Percentiles rank a stretch among this genome's conserved stretches.
phyloP scores from a whole-genome alignment of 1,140 invertebrate species.

The Campodea augens region DNA sequence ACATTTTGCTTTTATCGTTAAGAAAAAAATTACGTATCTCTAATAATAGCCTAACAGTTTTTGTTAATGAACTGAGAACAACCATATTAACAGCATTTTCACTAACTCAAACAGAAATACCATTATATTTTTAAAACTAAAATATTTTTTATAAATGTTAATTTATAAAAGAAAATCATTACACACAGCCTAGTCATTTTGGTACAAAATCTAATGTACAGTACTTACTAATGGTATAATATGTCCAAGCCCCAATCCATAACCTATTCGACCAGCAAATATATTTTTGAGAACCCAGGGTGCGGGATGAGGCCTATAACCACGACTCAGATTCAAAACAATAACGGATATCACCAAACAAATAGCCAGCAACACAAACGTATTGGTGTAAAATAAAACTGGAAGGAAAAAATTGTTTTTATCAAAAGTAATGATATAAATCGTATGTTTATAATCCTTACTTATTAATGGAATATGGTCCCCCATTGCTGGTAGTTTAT shows the following conservation, averaged over 20 bases:
- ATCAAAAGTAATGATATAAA: conserved; percentile 1
- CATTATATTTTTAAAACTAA: too few relatives aligned
- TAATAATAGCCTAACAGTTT: too few relatives aligned
- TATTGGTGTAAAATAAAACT: conserved; percentile 35
- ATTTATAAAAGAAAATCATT: too few relatives aligned
- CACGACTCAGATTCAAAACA: conserved; percentile 34
- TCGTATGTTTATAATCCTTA: conserved; percentile 18
- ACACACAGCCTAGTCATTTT: too few relatives aligned
- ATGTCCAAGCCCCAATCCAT: conserved; percentile 22
- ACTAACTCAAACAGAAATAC: too few relatives aligned
- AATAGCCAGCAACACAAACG: conserved; percentile 34
- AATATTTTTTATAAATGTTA: too few relatives aligned
- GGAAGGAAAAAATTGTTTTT: conserved; percentile 21
- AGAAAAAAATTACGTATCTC: too few relatives aligned
- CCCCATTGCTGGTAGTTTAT: conserved; percentile 36
- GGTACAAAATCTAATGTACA: too few relatives aligned
- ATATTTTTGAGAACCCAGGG: conserved; percentile 33
- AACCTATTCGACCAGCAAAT: conserved; percentile 30
- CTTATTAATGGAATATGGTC: conserved; percentile 40
- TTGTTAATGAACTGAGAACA: too few relatives aligned
- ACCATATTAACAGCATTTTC: too few relatives aligned
- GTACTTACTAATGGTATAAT: conserved; percentile 13
- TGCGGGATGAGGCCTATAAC: conserved; percentile 26
- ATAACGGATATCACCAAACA: conserved; percentile 39
- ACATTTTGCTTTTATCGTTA: too few relatives aligned